These are phyloP conservation scores for Pomacea canaliculata DNA, from an alignment of 2,888 invertebrate genomes.

Conservation along the genomic window DNA sequence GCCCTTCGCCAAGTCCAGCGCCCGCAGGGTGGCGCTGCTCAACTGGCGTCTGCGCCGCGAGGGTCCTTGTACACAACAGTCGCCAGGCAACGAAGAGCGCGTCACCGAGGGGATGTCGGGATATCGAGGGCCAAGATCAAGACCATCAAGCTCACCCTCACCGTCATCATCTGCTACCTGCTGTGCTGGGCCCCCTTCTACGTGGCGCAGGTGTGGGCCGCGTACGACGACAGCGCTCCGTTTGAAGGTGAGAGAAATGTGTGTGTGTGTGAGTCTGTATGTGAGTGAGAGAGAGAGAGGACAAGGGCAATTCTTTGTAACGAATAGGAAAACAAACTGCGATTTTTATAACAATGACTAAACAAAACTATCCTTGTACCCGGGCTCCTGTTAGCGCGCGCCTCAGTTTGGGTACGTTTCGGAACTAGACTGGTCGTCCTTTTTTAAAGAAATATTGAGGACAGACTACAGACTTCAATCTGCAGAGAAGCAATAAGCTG, in stretches of 20 bases:
- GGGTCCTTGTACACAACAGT: too few relatives aligned
- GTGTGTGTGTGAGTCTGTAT: slow-evolving; percentile 5
- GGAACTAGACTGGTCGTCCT: too few relatives aligned
- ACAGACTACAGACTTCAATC: too few relatives aligned
- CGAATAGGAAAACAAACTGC: not conserved
- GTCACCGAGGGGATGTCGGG: slow-evolving; percentile 42
- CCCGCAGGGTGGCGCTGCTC: too few relatives aligned
- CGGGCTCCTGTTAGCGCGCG: too few relatives aligned
- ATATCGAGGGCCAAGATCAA: slow-evolving; percentile 71
- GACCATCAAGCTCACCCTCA: slow-evolving; percentile 72
- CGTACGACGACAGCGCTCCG: slow-evolving; percentile 58
- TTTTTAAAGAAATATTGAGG: too few relatives aligned
- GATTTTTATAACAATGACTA: too few relatives aligned
- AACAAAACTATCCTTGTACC: too few relatives aligned
- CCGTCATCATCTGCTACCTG: slow-evolving; percentile 76
- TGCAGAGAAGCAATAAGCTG: too few relatives aligned
- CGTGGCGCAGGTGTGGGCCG: slow-evolving; percentile 76
- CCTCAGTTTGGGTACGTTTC: too few relatives aligned
- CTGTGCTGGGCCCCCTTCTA: slow-evolving; percentile 80
- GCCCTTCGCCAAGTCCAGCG: too few relatives aligned
- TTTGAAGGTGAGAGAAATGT: slow-evolving; percentile 52
- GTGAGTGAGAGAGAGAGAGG: not conserved
- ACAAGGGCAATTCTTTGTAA: not conserved
- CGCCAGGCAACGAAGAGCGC: not conserved
- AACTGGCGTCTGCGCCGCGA: too few relatives aligned